Base-by-base conservation (phyloP, 1,140 invertebrate genomes). In the Eufriesea mexicana region DNA sequence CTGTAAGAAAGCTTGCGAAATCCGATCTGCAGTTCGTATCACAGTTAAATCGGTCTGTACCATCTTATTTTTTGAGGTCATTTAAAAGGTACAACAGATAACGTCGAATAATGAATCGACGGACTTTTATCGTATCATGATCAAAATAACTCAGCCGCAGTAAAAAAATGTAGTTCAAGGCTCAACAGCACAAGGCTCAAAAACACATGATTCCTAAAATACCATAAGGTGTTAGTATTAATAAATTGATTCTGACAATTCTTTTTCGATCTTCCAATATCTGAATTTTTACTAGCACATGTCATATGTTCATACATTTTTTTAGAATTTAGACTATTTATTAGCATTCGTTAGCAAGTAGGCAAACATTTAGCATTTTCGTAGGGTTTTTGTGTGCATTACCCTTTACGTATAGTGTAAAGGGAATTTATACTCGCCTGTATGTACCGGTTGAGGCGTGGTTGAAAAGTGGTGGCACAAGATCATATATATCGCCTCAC, bases 381-480 rank as follows among this genome's bases (percentile, higher is more conserved):
- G 14, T 14, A 49, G 4, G 25, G 12, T 10, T 68, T 70, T 70
- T 20, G 23, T 49, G 23, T 16, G 16, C 14, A 2, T 55, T 9
- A 54, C 14, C 42, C 9, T 9, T 57, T 14, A 18, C 20, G 12
- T 4, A 47, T 55, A 74, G 47, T 74, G 23, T 47, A 47, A 20
- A 28, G 54, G 9, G 42, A 23, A 35, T 28, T 23, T 45, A 14
- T 62, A 51, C 54, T 42, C 35, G 14, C 42, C 47, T 14, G 25
- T 51, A 8, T 47, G 35, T 77, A 72, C 73, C 72, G 61, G 68
- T 86, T 61, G 73, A 89, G 80, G 78, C 87, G 87, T 81, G 87
- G 84, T 84, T 84, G 67, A 88, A 75, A 85, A 87, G 79, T 62
- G 59, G 86, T 51, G 73, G 62, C 25, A 49, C 86, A 74, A 74